A percentile compares a stretch with the other conserved stretches of the same genome.
Evolutionary conservation across 1,140 invertebrate genomes (phyloP).

Genomic region (Monomorium pharaonis): DNA sequence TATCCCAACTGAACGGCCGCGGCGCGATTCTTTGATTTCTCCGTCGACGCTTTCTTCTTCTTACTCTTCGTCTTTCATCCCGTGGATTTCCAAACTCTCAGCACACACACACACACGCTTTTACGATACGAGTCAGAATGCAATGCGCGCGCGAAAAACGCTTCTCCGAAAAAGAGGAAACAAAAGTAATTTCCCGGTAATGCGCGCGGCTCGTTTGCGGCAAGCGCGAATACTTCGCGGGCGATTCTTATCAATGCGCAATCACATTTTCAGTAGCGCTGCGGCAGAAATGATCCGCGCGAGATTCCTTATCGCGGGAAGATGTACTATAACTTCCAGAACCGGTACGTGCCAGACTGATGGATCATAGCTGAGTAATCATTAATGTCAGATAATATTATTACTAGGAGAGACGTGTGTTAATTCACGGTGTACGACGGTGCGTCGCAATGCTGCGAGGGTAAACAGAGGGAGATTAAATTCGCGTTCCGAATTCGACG

Average conservation of each 20-base stretch:
- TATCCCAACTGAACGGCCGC: not conserved
- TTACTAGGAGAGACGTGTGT: not conserved
- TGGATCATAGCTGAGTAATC: not conserved
- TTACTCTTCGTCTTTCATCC: not conserved
- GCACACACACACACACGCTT: not conserved
- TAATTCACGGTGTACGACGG: not conserved
- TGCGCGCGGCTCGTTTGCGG: not conserved
- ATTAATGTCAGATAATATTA: constrained; percentile 27
- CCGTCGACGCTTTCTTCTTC: not conserved
- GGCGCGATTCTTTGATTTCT: not conserved
- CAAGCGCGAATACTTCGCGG: not conserved
- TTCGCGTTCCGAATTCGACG: not conserved
- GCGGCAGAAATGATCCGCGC: not conserved
- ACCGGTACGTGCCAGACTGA: not conserved
- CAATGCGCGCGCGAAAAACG: not conserved
- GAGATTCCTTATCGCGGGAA: constrained; percentile 6
- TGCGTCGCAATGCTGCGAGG: not conserved
- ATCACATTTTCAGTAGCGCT: not conserved
- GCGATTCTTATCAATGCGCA: not conserved
- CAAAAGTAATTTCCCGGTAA: not conserved
- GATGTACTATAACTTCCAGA: not conserved
- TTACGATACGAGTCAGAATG: not conserved
- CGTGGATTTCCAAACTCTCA: not conserved
- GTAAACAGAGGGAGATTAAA: not conserved
- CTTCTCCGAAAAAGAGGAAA: not conserved